These are phyloP conservation scores for Bradypodion pumilum DNA, from an alignment of 2,797 vertebrate species.

Conservation along the genomic window DNA sequence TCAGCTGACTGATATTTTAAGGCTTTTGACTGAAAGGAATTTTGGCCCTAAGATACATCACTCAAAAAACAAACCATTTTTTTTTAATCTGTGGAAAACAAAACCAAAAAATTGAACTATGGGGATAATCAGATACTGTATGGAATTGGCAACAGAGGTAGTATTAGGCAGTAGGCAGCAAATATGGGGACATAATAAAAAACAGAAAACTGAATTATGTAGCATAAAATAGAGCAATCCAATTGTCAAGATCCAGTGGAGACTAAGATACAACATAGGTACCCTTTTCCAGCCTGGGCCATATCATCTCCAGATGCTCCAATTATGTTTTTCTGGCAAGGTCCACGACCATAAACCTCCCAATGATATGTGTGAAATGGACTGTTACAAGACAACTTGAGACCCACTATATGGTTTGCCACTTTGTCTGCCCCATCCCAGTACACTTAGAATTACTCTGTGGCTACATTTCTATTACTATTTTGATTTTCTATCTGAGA, in stretches of 20 bases:
- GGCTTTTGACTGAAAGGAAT: conserved; percentile 6
- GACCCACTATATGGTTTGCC: no score
- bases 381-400: no score
- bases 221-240: neutral
- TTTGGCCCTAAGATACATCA: neutral
- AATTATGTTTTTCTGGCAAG: neutral
- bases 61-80: neutral
- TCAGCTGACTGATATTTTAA: conserved; percentile 14
- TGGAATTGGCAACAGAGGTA: neutral
- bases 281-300: neutral
- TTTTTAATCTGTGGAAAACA: neutral
- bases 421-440: neutral
- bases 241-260: neutral
- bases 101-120: neutral
- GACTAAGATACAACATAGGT: neutral
- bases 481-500: neutral
- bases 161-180: neutral
- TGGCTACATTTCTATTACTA: neutral
- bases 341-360: neutral
- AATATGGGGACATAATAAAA: neutral
- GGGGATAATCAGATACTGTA: neutral
- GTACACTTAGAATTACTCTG: neutral
- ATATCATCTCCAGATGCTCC: neutral
- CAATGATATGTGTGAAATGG: neutral
- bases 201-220: neutral